These are phyloP conservation scores for Phrynocephalus versicolor DNA, from an alignment of 2,113 vertebrate genomes.

Conservation along the genomic window DNA sequence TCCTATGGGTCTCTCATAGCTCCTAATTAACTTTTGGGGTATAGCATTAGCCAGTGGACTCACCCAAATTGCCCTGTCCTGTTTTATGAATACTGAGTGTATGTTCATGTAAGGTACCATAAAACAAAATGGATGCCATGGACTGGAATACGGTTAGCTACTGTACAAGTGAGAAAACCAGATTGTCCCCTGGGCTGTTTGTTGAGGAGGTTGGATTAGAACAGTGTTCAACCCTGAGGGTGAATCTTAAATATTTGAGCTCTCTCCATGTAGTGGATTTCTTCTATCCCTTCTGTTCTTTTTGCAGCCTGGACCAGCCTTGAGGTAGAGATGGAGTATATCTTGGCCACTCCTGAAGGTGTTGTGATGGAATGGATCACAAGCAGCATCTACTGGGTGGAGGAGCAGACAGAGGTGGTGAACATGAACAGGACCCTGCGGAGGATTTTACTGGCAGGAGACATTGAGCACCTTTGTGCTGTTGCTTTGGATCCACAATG, in stretches of 20 bases:
- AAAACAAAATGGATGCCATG: background rate
- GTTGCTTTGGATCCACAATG: constrained; percentile 94
- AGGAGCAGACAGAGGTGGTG: constrained; percentile 98
- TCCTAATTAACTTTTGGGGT: no score
- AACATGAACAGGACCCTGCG: constrained; percentile 94
- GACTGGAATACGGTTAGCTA: background rate
- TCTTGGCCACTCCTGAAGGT: constrained; percentile 93
- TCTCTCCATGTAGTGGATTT: background rate
- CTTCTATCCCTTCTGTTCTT: background rate
- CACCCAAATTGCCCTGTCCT: background rate
- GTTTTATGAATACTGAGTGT: background rate
- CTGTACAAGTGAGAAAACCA: background rate
- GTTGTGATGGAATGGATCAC: constrained; percentile 98
- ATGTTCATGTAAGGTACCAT: background rate
- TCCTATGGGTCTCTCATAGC: no score
- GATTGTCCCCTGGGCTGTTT: fast-evolving
- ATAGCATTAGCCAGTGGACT: no score
- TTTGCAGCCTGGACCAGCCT: constrained; percentile 90
- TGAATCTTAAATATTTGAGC: background rate
- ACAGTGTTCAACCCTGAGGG: background rate
- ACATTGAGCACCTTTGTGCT: constrained; percentile 93
- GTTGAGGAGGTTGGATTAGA: background rate
- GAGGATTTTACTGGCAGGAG: constrained; percentile 92
- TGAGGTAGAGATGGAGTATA: constrained; percentile 96
- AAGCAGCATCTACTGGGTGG: constrained; percentile 99